Base-by-base conservation (phyloP, 2,797 vertebrate species). In the Ptychobarbus kaznakovi region DNA sequence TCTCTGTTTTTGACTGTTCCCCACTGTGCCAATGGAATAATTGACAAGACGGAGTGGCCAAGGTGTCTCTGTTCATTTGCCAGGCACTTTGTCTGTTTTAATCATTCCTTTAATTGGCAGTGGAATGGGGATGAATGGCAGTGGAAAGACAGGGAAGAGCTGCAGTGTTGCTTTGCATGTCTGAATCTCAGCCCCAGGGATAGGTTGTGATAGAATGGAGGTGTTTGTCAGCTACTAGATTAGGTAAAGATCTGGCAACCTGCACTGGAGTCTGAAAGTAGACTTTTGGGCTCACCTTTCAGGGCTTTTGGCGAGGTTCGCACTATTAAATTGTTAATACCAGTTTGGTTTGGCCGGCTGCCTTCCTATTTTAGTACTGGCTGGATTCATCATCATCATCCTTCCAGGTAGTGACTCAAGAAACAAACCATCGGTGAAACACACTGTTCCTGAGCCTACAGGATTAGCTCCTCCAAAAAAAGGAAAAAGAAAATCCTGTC, bases 31-130 rank as follows among this genome's bases (percentile, higher is more conserved):
- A 90, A 87, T 90, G 76, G 89, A 91, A 90, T 95, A 95, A 95
- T 94, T 95, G 95, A 95, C 94, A 95, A 94, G 93, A 92, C 91
- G 92, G 90, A 91, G 91, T 92, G 93, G 92, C 93, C 92, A 90
- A 91, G 92, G 92, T 92, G 94, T 94, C 94, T 93, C 93, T 95
- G 94, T 95, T 95, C 94, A 95, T 95, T 95, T 95, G 93, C 88
- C 92, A 94, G 93, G 94, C 94, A 95, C 95, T 95, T 95, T 95
- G 95, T 95, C 95, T 89, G 91, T 94, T 95, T 95, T 95, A 95
- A 96, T 96, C 95, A 96, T 92, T 90, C 82, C 92, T 93, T 94
- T 95, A 95, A 96, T 95, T 95, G 95, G 93, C 94, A 95, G 94
- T 83, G 92, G 91, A 93, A 93, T 91, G 82, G 92, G 90, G 92